Conservation (phyloP, 2,113 vertebrate genomes). For the Ameiurus melas region DNA sequence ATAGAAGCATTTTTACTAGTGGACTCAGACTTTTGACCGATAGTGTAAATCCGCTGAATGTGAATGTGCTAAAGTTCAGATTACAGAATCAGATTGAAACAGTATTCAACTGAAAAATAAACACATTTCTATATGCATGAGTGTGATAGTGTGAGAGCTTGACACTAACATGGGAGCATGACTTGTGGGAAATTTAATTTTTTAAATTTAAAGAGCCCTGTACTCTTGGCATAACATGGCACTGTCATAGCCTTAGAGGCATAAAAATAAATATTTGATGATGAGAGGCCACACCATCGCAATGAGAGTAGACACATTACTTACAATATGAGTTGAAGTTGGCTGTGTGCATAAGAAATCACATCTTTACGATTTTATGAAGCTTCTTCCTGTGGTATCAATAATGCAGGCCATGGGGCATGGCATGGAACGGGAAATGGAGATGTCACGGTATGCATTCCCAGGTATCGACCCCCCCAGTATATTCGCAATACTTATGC, state of each 20-base stretch:
- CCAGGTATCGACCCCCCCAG: constrained; percentile 1
- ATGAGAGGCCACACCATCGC: constrained; percentile 50
- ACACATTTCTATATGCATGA: not conserved
- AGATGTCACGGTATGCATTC: constrained; percentile 51
- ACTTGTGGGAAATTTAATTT: constrained; percentile 39
- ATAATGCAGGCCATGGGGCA: constrained; percentile 69
- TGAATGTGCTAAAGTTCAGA: not conserved
- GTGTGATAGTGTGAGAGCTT: constrained; percentile 31
- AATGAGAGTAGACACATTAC: constrained; percentile 47
- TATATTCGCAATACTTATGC: constrained; percentile 5
- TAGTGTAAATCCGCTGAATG: not conserved
- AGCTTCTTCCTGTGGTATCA: constrained; percentile 63
- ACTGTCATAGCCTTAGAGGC: constrained; percentile 33
- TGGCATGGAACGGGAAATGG: constrained; percentile 58
- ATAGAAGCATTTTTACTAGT: not conserved
- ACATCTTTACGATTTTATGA: constrained; percentile 72
- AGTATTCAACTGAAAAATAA: constrained; percentile 16
- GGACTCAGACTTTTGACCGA: not conserved
- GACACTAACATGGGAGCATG: constrained; percentile 5
- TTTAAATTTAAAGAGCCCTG: constrained; percentile 68
- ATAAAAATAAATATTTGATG: constrained; percentile 74
- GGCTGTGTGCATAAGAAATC: constrained; percentile 47
- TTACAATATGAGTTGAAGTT: constrained; percentile 41
- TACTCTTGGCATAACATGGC: constrained; percentile 63
- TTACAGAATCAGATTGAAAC: not conserved